Percentiles rank a stretch among this genome's conserved stretches.
Evolutionary conservation across 2,113 vertebrate genomes (phyloP).

Genomic region (Caranx ignobilis): DNA sequence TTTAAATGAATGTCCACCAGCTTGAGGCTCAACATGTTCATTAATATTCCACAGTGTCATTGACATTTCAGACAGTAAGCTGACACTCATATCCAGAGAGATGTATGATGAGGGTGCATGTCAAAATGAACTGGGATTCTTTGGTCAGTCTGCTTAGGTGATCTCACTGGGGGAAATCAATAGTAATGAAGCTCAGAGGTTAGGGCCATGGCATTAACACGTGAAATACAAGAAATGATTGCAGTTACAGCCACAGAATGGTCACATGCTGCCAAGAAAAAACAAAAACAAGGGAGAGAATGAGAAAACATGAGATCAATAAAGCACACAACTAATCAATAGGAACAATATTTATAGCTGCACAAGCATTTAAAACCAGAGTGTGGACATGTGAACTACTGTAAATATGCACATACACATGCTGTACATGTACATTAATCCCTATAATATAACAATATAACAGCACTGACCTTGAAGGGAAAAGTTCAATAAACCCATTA

Average conservation of each 20-base stretch:
- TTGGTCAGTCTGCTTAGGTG: background rate
- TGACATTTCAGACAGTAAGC: conserved; percentile 25
- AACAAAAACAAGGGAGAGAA: background rate
- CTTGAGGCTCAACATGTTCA: background rate
- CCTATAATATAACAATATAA: no score
- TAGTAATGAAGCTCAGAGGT: conserved; percentile 7
- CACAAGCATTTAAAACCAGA: background rate
- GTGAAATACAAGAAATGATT: background rate
- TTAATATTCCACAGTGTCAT: conserved; percentile 29
- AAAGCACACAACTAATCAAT: background rate
- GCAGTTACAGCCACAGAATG: no score
- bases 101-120: background rate
- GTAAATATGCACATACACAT: no score
- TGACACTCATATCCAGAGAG: background rate
- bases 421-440: no score
- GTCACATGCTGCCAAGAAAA: background rate
- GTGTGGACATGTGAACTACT: background rate
- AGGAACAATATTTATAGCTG: background rate
- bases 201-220: background rate
- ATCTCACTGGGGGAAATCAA: background rate
- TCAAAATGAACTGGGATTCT: background rate
- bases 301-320: background rate
- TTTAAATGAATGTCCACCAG: background rate
- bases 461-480: background rate
- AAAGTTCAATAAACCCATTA: background rate